Conservation (phyloP, 2,888 invertebrate genomes). For the Pocota personata region DNA sequence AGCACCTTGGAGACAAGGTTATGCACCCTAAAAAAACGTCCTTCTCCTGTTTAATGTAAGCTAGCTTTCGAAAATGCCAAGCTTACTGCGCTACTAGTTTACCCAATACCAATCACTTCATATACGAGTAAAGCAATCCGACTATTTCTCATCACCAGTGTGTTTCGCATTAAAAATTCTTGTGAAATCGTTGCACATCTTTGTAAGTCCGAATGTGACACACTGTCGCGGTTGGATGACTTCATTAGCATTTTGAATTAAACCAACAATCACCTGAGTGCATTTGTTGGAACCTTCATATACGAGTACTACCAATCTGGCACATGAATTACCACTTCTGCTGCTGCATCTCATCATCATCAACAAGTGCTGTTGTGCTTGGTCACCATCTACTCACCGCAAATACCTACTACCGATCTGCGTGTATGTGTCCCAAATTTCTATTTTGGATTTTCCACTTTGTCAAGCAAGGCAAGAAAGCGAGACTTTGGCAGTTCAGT, state of each 20-base stretch:
- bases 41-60: too few relatives aligned
- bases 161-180: neutral
- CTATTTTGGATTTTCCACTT: constrained; percentile 79
- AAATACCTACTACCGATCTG: constrained; percentile 18
- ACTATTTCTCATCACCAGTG: neutral
- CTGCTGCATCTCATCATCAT: constrained; percentile 46
- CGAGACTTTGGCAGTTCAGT: constrained; percentile 75
- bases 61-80: too few relatives aligned
- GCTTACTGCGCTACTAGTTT: too few relatives aligned
- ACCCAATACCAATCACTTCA: too few relatives aligned
- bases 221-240: constrained; percentile 55
- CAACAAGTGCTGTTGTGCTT: constrained; percentile 7
- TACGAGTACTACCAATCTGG: constrained; percentile 51
- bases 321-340: constrained; percentile 44
- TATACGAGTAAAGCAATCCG: neutral
- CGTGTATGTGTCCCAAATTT: constrained; percentile 77
- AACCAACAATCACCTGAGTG: constrained; percentile 59
- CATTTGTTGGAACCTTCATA: constrained; percentile 58
- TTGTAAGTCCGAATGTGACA: constrained; percentile 45
- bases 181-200: constrained; percentile 43
- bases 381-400: constrained; percentile 61
- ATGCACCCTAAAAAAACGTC: too few relatives aligned
- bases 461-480: constrained; percentile 79
- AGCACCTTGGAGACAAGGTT: too few relatives aligned
- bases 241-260: constrained; percentile 69